Evolutionary conservation across 2,113 vertebrate species (phyloP).

Genomic region (Sceloporus tristichus): DNA sequence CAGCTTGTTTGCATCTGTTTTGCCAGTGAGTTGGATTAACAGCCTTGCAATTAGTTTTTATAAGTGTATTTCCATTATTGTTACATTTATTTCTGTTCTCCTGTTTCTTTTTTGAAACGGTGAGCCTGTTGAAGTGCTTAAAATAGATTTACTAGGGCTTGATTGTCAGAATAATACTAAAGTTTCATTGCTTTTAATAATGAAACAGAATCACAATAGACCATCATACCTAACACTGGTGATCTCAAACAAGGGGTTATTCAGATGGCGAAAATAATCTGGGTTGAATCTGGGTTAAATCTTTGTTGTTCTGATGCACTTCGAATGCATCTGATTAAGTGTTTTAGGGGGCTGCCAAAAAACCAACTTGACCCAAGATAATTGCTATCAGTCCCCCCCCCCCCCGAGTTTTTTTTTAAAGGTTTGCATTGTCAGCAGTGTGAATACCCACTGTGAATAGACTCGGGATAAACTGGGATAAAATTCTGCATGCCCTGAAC

Average conservation of each 20-base stretch:
- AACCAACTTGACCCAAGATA: too few relatives aligned
- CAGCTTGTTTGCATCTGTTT: conserved; percentile 47
- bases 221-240: not conserved
- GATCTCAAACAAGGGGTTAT: not conserved
- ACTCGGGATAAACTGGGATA: too few relatives aligned
- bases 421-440: too few relatives aligned
- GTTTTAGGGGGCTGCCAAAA: too few relatives aligned
- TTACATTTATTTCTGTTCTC: conserved; percentile 52
- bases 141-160: conserved; percentile 39
- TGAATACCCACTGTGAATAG: too few relatives aligned
- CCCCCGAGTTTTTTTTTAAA: too few relatives aligned
- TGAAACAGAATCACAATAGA: conserved; percentile 12
- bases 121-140: conserved; percentile 40
- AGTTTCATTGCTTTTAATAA: conserved; percentile 16
- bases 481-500: too few relatives aligned
- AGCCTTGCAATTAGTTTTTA: conserved; percentile 54
- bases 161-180: conserved; percentile 38
- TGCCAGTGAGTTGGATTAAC: conserved; percentile 45
- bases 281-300: not conserved
- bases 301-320: not conserved
- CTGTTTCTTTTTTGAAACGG: conserved; percentile 50
- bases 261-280: not conserved
- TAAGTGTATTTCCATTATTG: conserved; percentile 57
- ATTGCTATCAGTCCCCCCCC: too few relatives aligned
- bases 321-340: too few relatives aligned